Base-by-base conservation (phyloP, 2,797 vertebrate genomes). In the Nyctibius grandis region DNA sequence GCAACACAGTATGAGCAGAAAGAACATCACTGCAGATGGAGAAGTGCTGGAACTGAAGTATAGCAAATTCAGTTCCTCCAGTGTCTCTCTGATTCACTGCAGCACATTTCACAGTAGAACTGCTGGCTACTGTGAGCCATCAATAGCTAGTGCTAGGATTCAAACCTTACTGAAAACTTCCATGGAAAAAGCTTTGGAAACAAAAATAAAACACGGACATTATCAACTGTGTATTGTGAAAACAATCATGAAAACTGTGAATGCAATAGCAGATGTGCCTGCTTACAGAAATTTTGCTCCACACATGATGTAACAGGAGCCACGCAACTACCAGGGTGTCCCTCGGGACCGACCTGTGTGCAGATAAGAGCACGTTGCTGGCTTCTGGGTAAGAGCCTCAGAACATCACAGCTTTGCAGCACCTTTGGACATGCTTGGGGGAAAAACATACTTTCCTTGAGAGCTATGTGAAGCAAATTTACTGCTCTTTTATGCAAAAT, bases 361-460 rank as follows among this genome's bases (percentile, higher is more conserved):
- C 53, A n/a, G 33, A 67, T 12, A 5, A 19, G 31, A 48, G 42
- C 1, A 1, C 0, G 1, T 5, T 48, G 76, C 29, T 1, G 1
- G 31, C 12, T 51, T 21, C 51, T 15, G 33, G 31, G 26, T 1
- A 1, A 40, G 21, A 50, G 42, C 23, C 33, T 29, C 47, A 38
- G 57, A 61, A 36, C 38, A 47, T 13, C 47, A 65, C 11, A 0
- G 1, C 42, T 75, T 31, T 40, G 42, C 68, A 38, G 38, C 34
- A 38, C 16, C 65, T 75, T 29, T 53, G 53, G 45, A 31, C 42
- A 38, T 51, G 34, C 38, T 0, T 31, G 9, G 44, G 15, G 38
- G 42, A 81, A 40, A 42, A 48, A 53, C 0, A 25, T 2, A 12
- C 29, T 75, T 50, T 7, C 54, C 57, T n/a, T 9, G 42, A 65